Evolutionary conservation across 2,797 vertebrate species (phyloP), one percentile per base, ranked within the genome.

Genomic region (Argyrosomus regius): DNA sequence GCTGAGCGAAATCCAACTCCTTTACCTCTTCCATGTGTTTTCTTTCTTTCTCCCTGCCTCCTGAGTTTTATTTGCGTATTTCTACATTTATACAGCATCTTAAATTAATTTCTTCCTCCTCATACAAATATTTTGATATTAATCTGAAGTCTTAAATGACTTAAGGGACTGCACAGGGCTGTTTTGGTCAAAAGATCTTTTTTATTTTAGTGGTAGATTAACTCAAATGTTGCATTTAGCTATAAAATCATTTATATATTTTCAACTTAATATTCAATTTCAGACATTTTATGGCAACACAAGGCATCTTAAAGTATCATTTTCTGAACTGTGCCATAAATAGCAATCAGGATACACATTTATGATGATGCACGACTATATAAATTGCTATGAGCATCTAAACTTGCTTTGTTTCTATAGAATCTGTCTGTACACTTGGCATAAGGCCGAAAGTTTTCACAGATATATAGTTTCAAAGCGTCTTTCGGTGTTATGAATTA

Each of bases 1-100:
- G 64, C 80, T 10, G 49, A 24, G 81, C 43, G 85, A 90, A 93
- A 94, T 89, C 48, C 57, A 80, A 89, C 74, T 75, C 86, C 58
- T 58, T 57, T 78, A 28, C 56, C 60, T 61, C 58, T 45, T 18
- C 50, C 77, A 1, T 41, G 17, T 16, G 56, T 12, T 56, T 45
- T 66, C 28, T 60, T 26, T 43, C 56, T 52, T 22, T 66, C 45
- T 57, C 13, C 20, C 43, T 72, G 6, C n/a, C 31, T 48, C 18
- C 16, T 18, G 14, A 43, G 4, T 53, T 46, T 57, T n/a, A 39
- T 28, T 63, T 35, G 0, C 58, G 10, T n/a, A 13, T 58, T 24
- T 53, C 26, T 45, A 35, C 13, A 6, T 26, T 26, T 6, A 9
- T 26, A 7, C 17, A 20, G 1, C 28, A 17, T 45, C 31, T 49